These are phyloP conservation scores for Scaptomyza flava DNA, from an alignment of 2,888 invertebrate genomes.

Conservation along the genomic window DNA sequence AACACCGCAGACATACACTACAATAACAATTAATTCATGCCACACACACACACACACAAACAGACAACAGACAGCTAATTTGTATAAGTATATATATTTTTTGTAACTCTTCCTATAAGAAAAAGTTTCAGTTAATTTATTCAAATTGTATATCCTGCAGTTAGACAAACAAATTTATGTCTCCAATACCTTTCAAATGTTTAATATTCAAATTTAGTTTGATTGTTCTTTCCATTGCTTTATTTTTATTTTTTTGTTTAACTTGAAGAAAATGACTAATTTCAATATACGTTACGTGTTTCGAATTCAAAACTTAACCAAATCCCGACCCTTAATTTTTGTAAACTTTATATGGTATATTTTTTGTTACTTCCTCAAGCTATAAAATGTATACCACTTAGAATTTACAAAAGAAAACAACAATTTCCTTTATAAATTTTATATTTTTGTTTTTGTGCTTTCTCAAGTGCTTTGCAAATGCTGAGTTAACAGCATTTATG, in stretches of 20 bases:
- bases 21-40: conserved; percentile 12
- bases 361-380: neutral
- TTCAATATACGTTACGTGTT: conserved; percentile 49
- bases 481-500: conserved; percentile 61
- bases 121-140: conserved; percentile 45
- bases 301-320: conserved; percentile 20
- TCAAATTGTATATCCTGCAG: conserved; percentile 37
- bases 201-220: conserved; percentile 32
- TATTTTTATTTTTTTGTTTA: conserved; percentile 39
- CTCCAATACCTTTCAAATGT: conserved; percentile 35
- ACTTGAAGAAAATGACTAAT: conserved; percentile 35
- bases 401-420: conserved; percentile 56
- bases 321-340: conserved; percentile 28
- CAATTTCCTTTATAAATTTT: neutral
- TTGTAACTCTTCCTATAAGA: conserved; percentile 13
- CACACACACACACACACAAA: conserved; percentile 16
- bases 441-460: conserved; percentile 31
- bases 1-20: conserved; percentile 7
- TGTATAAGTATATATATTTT: conserved; percentile 17
- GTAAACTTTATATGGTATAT: conserved; percentile 71
- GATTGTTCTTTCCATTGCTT: neutral
- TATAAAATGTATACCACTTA: conserved; percentile 55
- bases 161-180: conserved; percentile 32
- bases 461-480: conserved; percentile 65
- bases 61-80: conserved; percentile 25